phyloP scores from a whole-genome alignment of 2,113 vertebrate genomes.

The Odontesthes bonariensis region DNA sequence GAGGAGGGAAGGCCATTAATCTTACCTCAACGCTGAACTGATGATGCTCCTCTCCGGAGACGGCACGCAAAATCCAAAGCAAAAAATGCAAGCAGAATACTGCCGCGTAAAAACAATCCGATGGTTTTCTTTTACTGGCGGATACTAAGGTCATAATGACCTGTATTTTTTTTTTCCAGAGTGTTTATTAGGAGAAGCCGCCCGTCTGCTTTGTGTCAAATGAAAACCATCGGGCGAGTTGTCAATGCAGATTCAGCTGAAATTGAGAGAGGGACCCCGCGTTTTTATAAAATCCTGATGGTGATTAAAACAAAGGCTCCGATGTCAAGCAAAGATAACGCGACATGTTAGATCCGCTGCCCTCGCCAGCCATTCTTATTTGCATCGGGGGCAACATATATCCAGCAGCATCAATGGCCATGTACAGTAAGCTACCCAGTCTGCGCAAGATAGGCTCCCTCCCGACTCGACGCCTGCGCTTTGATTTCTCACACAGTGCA shows the following conservation, averaged over 20 bases:
- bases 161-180: slow-evolving; percentile 66
- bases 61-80: slow-evolving; percentile 91
- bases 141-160: slow-evolving; percentile 84
- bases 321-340: slow-evolving; percentile 68
- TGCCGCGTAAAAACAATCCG: slow-evolving; percentile 81
- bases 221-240: slow-evolving; percentile 68
- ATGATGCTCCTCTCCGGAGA: slow-evolving; percentile 88
- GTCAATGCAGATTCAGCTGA: slow-evolving; percentile 56
- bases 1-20: slow-evolving; percentile 67
- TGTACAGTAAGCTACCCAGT: slow-evolving; percentile 71
- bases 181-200: slow-evolving; percentile 77
- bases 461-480: slow-evolving; percentile 81
- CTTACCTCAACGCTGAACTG: slow-evolving; percentile 99
- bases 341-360: slow-evolving; percentile 57
- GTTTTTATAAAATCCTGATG: slow-evolving; percentile 45
- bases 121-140: slow-evolving; percentile 75
- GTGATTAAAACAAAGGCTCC: slow-evolving; percentile 23
- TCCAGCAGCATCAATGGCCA: slow-evolving; percentile 78
- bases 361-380: slow-evolving; percentile 79
- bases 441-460: slow-evolving; percentile 75
- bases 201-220: slow-evolving; percentile 77
- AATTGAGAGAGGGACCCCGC: slow-evolving; percentile 29
- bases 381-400: slow-evolving; percentile 74
- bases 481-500: slow-evolving; percentile 75
- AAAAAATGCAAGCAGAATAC: slow-evolving; percentile 89